Evolutionary conservation across 1,140 invertebrate genomes (phyloP).

Genomic region (Monomorium pharaonis): DNA sequence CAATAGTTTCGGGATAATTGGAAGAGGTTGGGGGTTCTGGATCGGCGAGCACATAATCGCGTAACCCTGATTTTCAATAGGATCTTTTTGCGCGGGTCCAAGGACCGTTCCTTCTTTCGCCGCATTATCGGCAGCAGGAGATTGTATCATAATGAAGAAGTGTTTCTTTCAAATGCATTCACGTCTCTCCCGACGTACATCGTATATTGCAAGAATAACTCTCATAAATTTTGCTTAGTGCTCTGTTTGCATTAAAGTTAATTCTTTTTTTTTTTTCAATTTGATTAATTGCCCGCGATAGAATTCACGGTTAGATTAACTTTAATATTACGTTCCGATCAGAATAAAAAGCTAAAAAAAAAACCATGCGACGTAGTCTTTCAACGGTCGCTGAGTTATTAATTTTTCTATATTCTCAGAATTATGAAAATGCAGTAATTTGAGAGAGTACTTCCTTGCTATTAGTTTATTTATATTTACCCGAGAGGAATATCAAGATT

Average conservation of each 20-base stretch:
- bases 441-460: neutral
- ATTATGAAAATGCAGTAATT: constrained; percentile 13
- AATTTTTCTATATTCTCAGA: constrained; percentile 16
- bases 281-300: neutral
- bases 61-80: constrained; percentile 71
- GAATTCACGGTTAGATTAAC: neutral
- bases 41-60: constrained; percentile 67
- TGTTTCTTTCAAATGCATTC: constrained; percentile 8
- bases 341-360: constrained; percentile 6
- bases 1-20: constrained; percentile 77
- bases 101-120: constrained; percentile 7
- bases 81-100: constrained; percentile 29
- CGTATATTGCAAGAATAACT: neutral
- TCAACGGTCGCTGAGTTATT: neutral
- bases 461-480: neutral
- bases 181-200: neutral
- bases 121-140: constrained; percentile 37
- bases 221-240: neutral
- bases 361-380: neutral
- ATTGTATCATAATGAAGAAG: constrained; percentile 33
- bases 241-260: neutral
- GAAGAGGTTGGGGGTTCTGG: constrained; percentile 65
- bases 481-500: neutral
- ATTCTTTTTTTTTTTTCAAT: neutral
- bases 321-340: neutral